Base-by-base conservation (phyloP, 2,113 vertebrate species). In the Verasper variegatus region DNA sequence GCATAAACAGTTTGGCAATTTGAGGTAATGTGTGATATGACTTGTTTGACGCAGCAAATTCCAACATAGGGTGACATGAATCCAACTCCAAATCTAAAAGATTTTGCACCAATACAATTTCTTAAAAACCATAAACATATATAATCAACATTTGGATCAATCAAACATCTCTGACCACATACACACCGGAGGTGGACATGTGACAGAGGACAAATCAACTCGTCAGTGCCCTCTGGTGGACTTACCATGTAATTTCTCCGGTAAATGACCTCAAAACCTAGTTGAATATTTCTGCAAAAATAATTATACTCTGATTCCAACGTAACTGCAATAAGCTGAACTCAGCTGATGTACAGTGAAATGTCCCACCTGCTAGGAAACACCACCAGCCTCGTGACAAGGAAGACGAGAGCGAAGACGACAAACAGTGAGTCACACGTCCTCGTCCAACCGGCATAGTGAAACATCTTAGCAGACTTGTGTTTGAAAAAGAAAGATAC, bases 381-480 rank as follows among this genome's bases (percentile, higher is more conserved):
- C 5, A 98, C 26, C 21, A 95, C 57, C 49, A 97, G 94, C 37
- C 96, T 94, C 5, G 94, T 96, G 82, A 95, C 67, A 57, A 97
- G 91, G 87, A 98, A 98, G 55, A 96, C 91, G 24, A 92, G 70
- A 18, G 96, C 89, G 67, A 98, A 97, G 81, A 95, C 4, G 78
- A 97, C 80, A 77, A 97, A 97, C 67, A 97, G 92, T 6, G 80
- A 55, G 82, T 97, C 94, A 55, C 96, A 97, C 0, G 86, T 94
- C 63, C 61, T 95, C 20, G 90, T 93, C 97, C 96, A 96, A 72
- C 94, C 94, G 8, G 93, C 95, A 24, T 98, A 98, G 88, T 97
- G 95, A 71, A 96, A 92, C 93, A 97, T 95, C 91, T 97, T 97
- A 14, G 95, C 95, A 74, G 92, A 94, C 97, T 97, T 81, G 2